Evolutionary conservation across 2,797 vertebrate genomes (phyloP), one percentile per base, ranked within the genome.

Genomic region (Sebastes minor): DNA sequence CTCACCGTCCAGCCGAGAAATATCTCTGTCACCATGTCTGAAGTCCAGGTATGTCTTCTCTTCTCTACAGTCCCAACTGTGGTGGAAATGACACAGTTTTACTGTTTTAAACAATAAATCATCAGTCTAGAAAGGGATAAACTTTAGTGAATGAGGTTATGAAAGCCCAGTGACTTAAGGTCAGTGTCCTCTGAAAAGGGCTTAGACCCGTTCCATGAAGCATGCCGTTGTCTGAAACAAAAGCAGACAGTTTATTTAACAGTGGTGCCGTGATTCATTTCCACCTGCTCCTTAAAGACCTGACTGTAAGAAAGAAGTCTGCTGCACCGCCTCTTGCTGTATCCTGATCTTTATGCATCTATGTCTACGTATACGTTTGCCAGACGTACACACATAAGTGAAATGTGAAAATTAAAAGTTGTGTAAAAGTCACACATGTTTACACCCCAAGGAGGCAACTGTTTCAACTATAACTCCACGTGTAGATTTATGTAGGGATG

Each of bases 1-100:
- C 96, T 99, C 74, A 96, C 92, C 0, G 97, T 99, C 70, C 96
- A 97, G 91, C 98, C 98, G 0, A 95, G 86, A 63, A 99, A 99
- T 66, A 97, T 99, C 89, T 99, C 98, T 0, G 98, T 99, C 93
- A 99, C 98, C 89, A 97, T 97, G 97, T 98, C 97, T 0, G 96
- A 97, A 91, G 97, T 99, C 71, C 97, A 97, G 96, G 98, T 99
- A 90, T 83, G 97, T 84, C 12, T 46, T 35, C 14, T 12, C 32
- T n/a, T 46, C 18, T 76, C 35, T 42, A 2, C 49, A 10, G 13
- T 16, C 7, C 18, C 22, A 10, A 3, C 5, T 69, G n/a, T 55
- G 2, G 16, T 13, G 8, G 20, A 49, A 28, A 20, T 23, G 2
- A 16, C 20, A 57, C 5, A 7, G 4, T 35, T 56, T 63, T 5